Conservation (phyloP, 1,140 invertebrate genomes). For the Scaptodrosophila lebanonensis region DNA sequence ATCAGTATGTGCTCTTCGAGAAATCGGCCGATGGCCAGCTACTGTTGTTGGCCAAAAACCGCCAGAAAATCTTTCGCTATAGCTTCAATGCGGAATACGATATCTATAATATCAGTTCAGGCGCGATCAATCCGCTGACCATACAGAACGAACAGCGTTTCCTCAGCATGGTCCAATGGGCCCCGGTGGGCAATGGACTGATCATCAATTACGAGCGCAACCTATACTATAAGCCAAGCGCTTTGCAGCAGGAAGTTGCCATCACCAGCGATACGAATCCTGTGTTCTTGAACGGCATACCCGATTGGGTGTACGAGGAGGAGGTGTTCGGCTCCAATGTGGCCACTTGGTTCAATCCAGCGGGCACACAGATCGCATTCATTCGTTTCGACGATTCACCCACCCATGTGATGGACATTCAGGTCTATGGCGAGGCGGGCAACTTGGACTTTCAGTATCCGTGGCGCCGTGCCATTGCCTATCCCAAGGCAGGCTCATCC, state of each 20-base stretch:
- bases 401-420: slow-evolving; percentile 82
- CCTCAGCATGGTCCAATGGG: slow-evolving; percentile 62
- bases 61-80: slow-evolving; percentile 80
- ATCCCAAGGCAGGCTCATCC: slow-evolving; percentile 86
- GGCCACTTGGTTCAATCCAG: slow-evolving; percentile 93
- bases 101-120: slow-evolving; percentile 79
- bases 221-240: slow-evolving; percentile 84
- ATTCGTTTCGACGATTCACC: slow-evolving; percentile 89
- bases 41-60: slow-evolving; percentile 63
- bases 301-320: slow-evolving; percentile 92
- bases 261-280: slow-evolving; percentile 81
- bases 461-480: slow-evolving; percentile 83
- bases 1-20: slow-evolving; percentile 57
- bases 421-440: slow-evolving; percentile 83
- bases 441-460: slow-evolving; percentile 84
- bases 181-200: slow-evolving; percentile 80
- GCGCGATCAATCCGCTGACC: slow-evolving; percentile 39
- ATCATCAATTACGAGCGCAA: slow-evolving; percentile 88
- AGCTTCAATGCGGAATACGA: slow-evolving; percentile 80
- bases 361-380: slow-evolving; percentile 88
- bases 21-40: slow-evolving; percentile 67
- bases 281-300: slow-evolving; percentile 86
- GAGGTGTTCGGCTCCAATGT: slow-evolving; percentile 91
- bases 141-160: slow-evolving; percentile 43
- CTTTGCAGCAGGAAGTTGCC: slow-evolving; percentile 67